phyloP scores from a whole-genome alignment of 2,797 vertebrate species.

The Chelon auratus region DNA sequence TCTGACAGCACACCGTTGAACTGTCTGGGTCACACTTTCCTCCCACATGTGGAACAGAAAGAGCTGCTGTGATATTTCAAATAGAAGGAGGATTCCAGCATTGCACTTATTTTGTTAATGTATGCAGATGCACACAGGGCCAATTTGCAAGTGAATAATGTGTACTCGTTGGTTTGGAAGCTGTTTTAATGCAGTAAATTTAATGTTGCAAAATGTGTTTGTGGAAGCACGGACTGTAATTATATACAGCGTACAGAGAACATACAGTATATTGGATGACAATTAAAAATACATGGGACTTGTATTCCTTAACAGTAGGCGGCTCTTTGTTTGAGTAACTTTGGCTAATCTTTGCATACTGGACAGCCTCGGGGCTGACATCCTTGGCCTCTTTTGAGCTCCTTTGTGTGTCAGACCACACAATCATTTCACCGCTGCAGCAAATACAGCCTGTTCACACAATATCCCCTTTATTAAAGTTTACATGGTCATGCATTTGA shows the following conservation, averaged over 20 bases:
- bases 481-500: slow-evolving; percentile 63
- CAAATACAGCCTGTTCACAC: slow-evolving; percentile 35
- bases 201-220: slow-evolving; percentile 27
- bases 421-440: slow-evolving; percentile 19
- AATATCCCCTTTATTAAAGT: slow-evolving; percentile 31
- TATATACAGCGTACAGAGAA: slow-evolving; percentile 10
- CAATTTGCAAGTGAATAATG: slow-evolving; percentile 37
- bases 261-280: slow-evolving; percentile 2
- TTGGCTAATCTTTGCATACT: slow-evolving; percentile 38
- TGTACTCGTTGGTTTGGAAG: slow-evolving; percentile 22
- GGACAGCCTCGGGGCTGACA: slow-evolving; percentile 15
- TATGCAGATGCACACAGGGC: slow-evolving; percentile 44
- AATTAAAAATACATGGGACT: slow-evolving; percentile 47
- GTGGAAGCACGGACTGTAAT: slow-evolving; percentile 25
- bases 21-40: slow-evolving; percentile 76
- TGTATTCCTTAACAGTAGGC: slow-evolving; percentile 26
- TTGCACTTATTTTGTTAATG: slow-evolving; percentile 44
- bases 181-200: slow-evolving; percentile 32
- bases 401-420: slow-evolving; percentile 16
- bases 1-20: slow-evolving; percentile 75
- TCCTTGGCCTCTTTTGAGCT: slow-evolving; percentile 13
- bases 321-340: slow-evolving; percentile 47
- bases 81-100: slow-evolving; percentile 41
- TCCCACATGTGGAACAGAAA: slow-evolving; percentile 71
- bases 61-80: slow-evolving; percentile 67